Base-by-base conservation (phyloP, 2,113 vertebrate genomes). In the Triplophysa rosa region DNA sequence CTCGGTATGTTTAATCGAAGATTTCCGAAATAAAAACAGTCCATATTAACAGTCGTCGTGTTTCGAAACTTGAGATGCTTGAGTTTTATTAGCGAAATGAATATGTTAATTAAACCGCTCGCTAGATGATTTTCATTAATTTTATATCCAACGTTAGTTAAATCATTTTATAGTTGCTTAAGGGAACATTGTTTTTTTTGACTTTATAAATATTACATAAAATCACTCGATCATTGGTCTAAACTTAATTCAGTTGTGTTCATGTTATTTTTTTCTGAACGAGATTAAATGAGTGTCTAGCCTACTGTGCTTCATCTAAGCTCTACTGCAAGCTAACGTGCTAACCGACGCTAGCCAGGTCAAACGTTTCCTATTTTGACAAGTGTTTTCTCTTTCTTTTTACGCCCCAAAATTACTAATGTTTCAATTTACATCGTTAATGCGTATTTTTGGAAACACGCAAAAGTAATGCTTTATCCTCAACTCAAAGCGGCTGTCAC, bases 401-500 rank as follows among this genome's bases (percentile, higher is more conserved):
- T 6, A 52, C 16, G 4, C 49, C 1, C 49, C 0, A 16, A 37
- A 37, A 37, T 8, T 0, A 37, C 33, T 7, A 37, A 7, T 16
- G 1, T 49, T 2, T 21, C 6, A 6, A 2, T 21, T 37, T 70
- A 4, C 10, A 23, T 54, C 37, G 6, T 16, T 7, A 40, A 24
- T 42, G 17, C 14, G n/a, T 24, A 29, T 49, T 26, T 63, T 72
- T 29, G 2, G 0, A 19, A 8, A 6, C 23, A 63, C 40, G 12
- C 1, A 2, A 16, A 29, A 49, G 16, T 47, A 11, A 4, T 29
- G 26, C 10, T 13, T 13, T 0, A 5, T 23, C 33, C n/a, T 64
- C 1, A n/a, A 63, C 23, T 52, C 9, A 3, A 37, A 52, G 16
- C 16, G 9, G 86, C 61, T 84, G 79, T 80, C 69, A 67, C 12